phyloP scores from a whole-genome alignment of 2,113 vertebrate genomes.

The Lampris incognitus region DNA sequence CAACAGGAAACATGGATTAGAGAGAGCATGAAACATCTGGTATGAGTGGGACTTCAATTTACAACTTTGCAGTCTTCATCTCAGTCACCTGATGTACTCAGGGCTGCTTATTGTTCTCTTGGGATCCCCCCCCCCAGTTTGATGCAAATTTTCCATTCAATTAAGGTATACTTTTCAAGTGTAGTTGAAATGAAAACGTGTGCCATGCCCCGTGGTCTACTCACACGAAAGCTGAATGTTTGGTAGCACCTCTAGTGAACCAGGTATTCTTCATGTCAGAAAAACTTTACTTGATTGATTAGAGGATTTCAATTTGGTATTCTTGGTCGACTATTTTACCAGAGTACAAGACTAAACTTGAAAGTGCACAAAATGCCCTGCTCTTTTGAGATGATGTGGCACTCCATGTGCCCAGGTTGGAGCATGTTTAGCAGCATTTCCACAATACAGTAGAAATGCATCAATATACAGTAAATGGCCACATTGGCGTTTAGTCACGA shows the following conservation, averaged over 20 bases:
- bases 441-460: conserved; percentile 73
- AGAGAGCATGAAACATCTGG: conserved; percentile 29
- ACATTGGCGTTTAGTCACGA: conserved; percentile 71
- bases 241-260: background rate
- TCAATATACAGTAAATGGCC: conserved; percentile 64
- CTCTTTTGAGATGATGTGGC: conserved; percentile 54
- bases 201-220: background rate
- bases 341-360: conserved; percentile 24
- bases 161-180: conserved; percentile 17
- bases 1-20: background rate
- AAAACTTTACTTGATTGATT: no score
- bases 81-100: background rate
- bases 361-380: conserved; percentile 31
- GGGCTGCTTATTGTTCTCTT: conserved; percentile 7
- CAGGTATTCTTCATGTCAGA: background rate
- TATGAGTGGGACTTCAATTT: conserved; percentile 30
- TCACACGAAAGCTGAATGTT: background rate
- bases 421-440: conserved; percentile 79
- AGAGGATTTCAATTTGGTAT: no score
- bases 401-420: conserved; percentile 68
- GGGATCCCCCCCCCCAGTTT: background rate
- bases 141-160: background rate
- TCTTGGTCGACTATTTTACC: conserved; percentile 26
- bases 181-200: conserved; percentile 16
- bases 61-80: background rate